Evolutionary conservation across 2,888 invertebrate genomes (phyloP), one percentile per base, ranked within the genome.

Genomic region (Philopedon plagiatum): DNA sequence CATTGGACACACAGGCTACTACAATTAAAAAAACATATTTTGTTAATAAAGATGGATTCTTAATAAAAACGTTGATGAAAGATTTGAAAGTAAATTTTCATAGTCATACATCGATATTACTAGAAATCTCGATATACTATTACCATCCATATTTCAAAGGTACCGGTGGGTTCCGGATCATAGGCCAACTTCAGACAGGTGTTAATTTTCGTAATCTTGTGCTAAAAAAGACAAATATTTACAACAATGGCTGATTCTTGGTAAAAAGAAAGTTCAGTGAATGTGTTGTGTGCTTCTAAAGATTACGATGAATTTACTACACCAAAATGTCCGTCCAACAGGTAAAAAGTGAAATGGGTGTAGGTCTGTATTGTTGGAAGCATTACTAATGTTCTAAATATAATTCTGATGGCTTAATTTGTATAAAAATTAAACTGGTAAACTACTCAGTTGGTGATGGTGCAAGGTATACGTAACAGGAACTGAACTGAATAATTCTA

Each of bases 331-430:
- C 57, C 57, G 29, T 32, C 18, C 15, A 39, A 13, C 13, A 65
- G 71, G 66, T 71, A 66, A 71, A 51, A 37, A 29, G 3, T 7
- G 13, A 5, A 46, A 56, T 26, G 32, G 46, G 18, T 39, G 46
- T 19, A 46, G 39, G 26, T 46, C 46, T 57, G 44, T 56, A 41
- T 26, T 26, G 29, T 26, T 44, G 49, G 54, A 41, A 11, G 46
- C 49, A 72, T 72, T 72, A 72, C 66, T 67, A 72, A 72, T 67
- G 62, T 23, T 72, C 72, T 72, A 72, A 72, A 72, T 72, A 67
- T 72, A 72, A 67, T 72, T 57, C 54, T 44, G 64, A 44, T 57
- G 49, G 61, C 54, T 34, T 63, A 41, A 57, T 65, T 56, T 65
- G 65, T 44, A 41, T 62, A 44, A 70, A 63, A 70, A 58, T 66